These are phyloP conservation scores for Premnoplex brunnescens DNA, from an alignment of 2,797 vertebrate species.

Conservation along the genomic window DNA sequence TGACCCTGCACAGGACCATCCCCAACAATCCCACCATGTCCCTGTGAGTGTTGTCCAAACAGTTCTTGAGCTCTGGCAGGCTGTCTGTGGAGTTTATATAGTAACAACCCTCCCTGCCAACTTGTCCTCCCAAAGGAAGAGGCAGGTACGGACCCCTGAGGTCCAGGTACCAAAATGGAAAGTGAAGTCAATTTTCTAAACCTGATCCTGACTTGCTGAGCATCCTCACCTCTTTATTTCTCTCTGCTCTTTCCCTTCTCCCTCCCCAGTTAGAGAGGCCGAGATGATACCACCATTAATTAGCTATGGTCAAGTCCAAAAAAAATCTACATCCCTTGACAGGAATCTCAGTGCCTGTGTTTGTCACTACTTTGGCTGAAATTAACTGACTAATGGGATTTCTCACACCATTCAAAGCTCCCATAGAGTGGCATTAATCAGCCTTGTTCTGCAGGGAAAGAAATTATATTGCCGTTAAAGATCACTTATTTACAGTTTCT, in stretches of 20 bases:
- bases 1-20: neutral
- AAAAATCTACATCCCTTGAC: neutral
- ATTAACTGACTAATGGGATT: neutral
- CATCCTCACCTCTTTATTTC: neutral
- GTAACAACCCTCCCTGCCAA: neutral
- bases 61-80: neutral
- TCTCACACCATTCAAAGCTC: neutral
- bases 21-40: neutral
- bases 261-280: neutral
- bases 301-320: neutral
- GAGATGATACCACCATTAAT: neutral
- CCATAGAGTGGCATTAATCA: neutral
- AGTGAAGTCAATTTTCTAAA: neutral
- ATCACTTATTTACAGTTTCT: slow-evolving; percentile 20
- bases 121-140: neutral
- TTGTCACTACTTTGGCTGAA: neutral
- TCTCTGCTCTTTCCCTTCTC: neutral
- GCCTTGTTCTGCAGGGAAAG: neutral
- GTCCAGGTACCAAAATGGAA: neutral
- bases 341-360: neutral
- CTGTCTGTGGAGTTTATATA: neutral
- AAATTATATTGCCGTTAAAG: neutral
- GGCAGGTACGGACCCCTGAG: neutral
- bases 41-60: rapidly evolving
- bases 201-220: neutral